A percentile compares a stretch with the other conserved stretches of the same genome.
Evolutionary conservation across 2,888 invertebrate species (phyloP).

Genomic region (Tetranychus piercei): DNA sequence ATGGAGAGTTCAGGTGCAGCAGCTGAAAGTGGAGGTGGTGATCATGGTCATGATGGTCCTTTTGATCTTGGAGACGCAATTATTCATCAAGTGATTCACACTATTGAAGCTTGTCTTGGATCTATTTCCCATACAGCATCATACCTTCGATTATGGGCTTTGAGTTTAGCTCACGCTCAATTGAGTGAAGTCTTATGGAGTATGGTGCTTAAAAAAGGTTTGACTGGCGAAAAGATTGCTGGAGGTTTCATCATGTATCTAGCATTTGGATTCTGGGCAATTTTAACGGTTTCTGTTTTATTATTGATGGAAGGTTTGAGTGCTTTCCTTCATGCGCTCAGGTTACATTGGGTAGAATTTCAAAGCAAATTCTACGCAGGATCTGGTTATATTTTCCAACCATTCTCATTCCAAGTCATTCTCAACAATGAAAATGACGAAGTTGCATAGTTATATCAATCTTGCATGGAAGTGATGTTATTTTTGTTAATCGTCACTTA

Average conservation of each 20-base stretch:
- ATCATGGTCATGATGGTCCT: constrained; percentile 44
- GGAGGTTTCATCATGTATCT: constrained; percentile 61
- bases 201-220: constrained; percentile 57
- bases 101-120: constrained; percentile 93
- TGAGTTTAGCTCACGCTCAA: constrained; percentile 95
- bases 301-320: constrained; percentile 98
- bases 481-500: no score
- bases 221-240: constrained; percentile 45
- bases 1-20: neutral
- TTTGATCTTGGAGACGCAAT: constrained; percentile 70
- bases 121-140: constrained; percentile 97
- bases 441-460: constrained; percentile 7
- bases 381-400: constrained; percentile 70
- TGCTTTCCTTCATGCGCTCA: constrained; percentile 91
- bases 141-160: constrained; percentile 93
- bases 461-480: no score
- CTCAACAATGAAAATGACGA: constrained; percentile 29
- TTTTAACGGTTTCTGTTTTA: constrained; percentile 77
- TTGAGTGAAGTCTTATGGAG: constrained; percentile 51
- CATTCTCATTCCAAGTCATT: constrained; percentile 64
- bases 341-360: constrained; percentile 98
- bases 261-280: constrained; percentile 80
- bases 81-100: constrained; percentile 90
- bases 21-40: constrained; percentile 28
- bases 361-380: constrained; percentile 94